Base-by-base conservation (phyloP, 2,888 invertebrate genomes). In the Malacosoma neustria region DNA sequence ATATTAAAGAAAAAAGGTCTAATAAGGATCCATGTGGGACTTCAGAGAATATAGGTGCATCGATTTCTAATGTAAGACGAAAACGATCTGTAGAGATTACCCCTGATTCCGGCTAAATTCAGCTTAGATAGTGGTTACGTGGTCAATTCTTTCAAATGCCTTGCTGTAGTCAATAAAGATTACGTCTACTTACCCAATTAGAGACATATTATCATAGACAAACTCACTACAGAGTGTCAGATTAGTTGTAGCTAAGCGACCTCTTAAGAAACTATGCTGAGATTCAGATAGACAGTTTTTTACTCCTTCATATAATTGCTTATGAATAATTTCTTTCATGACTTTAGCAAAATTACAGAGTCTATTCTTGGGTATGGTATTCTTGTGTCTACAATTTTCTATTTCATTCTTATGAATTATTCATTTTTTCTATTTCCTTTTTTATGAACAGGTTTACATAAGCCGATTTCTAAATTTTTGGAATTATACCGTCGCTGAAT, bases 21-120 rank as follows among this genome's bases (percentile, higher is more conserved):
- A n/a, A n/a, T n/a, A n/a, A n/a, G n/a, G n/a, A n/a, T n/a, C n/a
- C n/a, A n/a, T n/a, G n/a, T n/a, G n/a, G n/a, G n/a, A n/a, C n/a
- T n/a, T n/a, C n/a, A n/a, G n/a, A n/a, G n/a, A n/a, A n/a, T n/a
- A n/a, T 33, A 14, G 14, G 14, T 1, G 11, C 35, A 36, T 32
- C 43, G 33, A 6, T 43, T 43, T 3, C 33, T n/a, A 3, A 40
- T 35, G 11, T 42, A 44, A 1, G 39, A 37, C 2, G 36, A 11
- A 11, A 42, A 38, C 39, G 36, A 38, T 7, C 41, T 34, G 4
- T 14, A 38, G 1, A 35, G 13, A 22, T 33, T 39, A 3, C 39
- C 36, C 29, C 39, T 30, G 4, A 39, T 39, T 13, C 36, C 39
- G 3, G 36, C 12, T 4, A 7, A 3, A 7, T 29, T 14, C 1